Conservation (phyloP, 2,113 vertebrate species). For the Melanostigma gelatinosum region DNA sequence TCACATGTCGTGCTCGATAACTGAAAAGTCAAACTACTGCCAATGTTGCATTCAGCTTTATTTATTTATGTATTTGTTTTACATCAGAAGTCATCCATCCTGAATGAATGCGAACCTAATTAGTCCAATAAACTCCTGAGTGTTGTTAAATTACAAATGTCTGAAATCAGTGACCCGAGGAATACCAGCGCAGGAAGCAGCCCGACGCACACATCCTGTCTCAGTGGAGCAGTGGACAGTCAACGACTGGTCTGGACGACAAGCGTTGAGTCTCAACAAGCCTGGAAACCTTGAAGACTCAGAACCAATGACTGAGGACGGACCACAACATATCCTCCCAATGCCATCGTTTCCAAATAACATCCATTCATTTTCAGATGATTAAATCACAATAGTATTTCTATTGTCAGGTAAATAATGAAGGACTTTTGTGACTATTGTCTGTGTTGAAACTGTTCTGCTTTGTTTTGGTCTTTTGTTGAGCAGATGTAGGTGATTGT, state of each 20-base stretch:
- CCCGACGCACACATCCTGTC: neutral
- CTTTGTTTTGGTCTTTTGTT: constrained; percentile 37
- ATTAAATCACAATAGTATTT: neutral
- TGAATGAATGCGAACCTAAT: neutral
- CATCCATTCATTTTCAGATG: neutral
- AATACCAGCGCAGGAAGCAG: neutral
- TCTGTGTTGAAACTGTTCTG: constrained; percentile 17
- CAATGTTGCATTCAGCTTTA: neutral
- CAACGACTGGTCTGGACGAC: too few relatives aligned
- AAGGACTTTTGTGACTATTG: neutral
- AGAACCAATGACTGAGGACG: too few relatives aligned
- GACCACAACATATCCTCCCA: neutral
- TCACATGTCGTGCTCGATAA: neutral
- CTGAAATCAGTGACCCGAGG: neutral
- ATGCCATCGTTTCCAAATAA: neutral
- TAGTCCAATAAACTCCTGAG: neutral
- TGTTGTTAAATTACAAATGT: neutral
- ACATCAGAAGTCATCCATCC: neutral
- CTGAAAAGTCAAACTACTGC: neutral
- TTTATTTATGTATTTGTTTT: neutral
- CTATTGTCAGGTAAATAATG: neutral
- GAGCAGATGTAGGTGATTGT: constrained; percentile 8
- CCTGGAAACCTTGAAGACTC: too few relatives aligned
- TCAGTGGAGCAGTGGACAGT: neutral
- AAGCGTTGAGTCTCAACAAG: too few relatives aligned